Evolutionary conservation across 2,888 invertebrate genomes (phyloP), one percentile per base, ranked within the genome.

Genomic region (Pherbina coryleti): DNA sequence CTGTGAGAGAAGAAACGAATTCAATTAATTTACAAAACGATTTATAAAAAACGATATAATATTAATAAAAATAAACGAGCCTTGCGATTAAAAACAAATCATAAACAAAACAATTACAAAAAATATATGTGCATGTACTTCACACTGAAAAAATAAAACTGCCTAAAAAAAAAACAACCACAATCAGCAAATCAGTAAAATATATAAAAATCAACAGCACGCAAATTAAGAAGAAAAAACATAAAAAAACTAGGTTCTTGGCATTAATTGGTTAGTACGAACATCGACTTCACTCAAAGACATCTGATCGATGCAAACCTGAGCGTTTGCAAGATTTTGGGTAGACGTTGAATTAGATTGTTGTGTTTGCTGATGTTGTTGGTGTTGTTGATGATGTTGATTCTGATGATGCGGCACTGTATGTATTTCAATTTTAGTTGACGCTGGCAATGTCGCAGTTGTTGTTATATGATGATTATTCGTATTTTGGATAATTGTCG

Each of bases 271-370:
- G 85, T 87, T 85, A 87, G 89, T 91, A 91, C 93, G 91, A 93
- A 94, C 94, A 92, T 94, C 94, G 88, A 94, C 93, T 89, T 94
- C 94, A 80, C 92, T 91, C 84, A 92, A 93, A 87, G 93, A 92
- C 93, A 94, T 93, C 92, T 93, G 93, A 89, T 94, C 94, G 90
- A 94, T 93, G 94, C 94, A 94, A 91, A 94, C 94, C 92, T 94
- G 94, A 88, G 93, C 92, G 87, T 92, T 89, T 84, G 90, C 87
- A 79, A 89, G 87, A 79, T 87, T 88, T 83, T 89, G 88, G 77
- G 87, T 84, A 74, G 87, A 84, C 75, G 85, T 82, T 22, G 84
- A 83, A 67, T 71, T 80, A 60, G 79, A 80, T 87, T 78, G 81
- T 73, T 79, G 81, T 66, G 80, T 78, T 49, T 64, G 81, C 62